phyloP scores from a whole-genome alignment of 1,140 invertebrate genomes.

The Calliopsis andreniformis region DNA sequence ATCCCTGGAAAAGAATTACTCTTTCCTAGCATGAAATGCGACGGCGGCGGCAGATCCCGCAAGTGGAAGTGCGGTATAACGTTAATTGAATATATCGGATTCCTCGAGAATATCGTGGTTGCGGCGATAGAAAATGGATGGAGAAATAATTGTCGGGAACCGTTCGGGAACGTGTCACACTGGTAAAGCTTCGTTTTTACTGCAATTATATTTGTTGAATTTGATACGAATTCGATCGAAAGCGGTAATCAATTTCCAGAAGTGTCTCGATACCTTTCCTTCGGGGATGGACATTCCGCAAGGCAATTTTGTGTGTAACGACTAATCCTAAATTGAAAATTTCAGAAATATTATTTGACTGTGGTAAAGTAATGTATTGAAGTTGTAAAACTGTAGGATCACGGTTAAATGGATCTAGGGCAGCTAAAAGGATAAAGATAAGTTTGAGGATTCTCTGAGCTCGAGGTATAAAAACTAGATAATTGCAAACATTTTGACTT shows the following conservation, averaged over 20 bases:
- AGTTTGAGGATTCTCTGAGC: no score
- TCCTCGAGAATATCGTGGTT: constrained; percentile 67
- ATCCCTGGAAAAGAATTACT: constrained; percentile 63
- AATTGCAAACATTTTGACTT: no score
- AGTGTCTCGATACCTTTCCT: constrained; percentile 53
- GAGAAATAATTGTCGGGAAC: constrained; percentile 67
- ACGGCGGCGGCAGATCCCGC: constrained; percentile 33
- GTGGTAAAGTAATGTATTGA: neutral
- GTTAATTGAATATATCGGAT: constrained; percentile 68
- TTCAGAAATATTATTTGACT: neutral
- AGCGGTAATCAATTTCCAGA: constrained; percentile 65
- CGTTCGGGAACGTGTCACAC: constrained; percentile 57
- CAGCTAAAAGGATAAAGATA: no score
- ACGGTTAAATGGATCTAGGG: no score
- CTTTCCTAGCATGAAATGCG: constrained; percentile 57
- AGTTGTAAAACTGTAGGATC: neutral
- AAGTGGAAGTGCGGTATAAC: constrained; percentile 67
- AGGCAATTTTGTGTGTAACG: constrained; percentile 11
- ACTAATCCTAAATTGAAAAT: constrained; percentile 22
- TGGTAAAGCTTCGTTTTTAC: constrained; percentile 65
- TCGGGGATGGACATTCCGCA: constrained; percentile 8
- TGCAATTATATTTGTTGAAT: constrained; percentile 68
- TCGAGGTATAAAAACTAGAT: no score
- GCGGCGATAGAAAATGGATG: constrained; percentile 65
- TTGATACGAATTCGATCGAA: constrained; percentile 64